Evolutionary conservation across 1,140 invertebrate species (phyloP), one percentile per base, ranked within the genome.

Genomic region (Kradibia gibbosae): DNA sequence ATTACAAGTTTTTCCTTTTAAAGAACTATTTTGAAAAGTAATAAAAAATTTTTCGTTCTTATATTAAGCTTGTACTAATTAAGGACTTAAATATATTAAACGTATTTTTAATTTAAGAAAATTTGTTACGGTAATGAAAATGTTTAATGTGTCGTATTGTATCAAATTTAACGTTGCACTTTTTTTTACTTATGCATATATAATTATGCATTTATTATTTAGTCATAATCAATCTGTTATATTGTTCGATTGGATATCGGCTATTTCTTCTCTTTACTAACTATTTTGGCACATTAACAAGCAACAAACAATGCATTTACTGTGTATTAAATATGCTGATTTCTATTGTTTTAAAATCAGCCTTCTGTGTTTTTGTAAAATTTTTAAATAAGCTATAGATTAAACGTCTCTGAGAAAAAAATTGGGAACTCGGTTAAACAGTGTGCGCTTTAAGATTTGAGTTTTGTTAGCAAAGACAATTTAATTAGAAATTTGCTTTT

Each of bases 201-300:
- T n/a, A 74, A 74, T 80, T 55, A 53, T 53, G 25, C 67, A 11
- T 73, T 17, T 62, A 48, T 25, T 34, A 50, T 13, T 8, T n/a
- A 5, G 25, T 34, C 36, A 22, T 28, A 78, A 70, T 39, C 39
- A 25, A 8, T 13, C 7, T 45, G 20, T 78, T 36, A 42, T 13
- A 42, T 28, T 1, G 15, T 20, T 70, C 45, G 55, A 72, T 62
- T 60, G 25, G 48, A 36, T 22, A 34, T 25, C n/a, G n/a, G 42
- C 67, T 22, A 80, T 79, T 42, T 13, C 34, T 78, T 22, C 1
- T 62, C 75, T 28, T 81, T 75, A 77, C 65, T 77, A 77, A 25
- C 50, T 81, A 77, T 53, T 83, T 83, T 79, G 78, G 82, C 76
- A 78, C 76, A 83, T 75, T 65, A 57, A 78, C 72, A 78, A 78